phyloP scores from a whole-genome alignment of 2,113 vertebrate species.

The Semicossyphus pulcher region DNA sequence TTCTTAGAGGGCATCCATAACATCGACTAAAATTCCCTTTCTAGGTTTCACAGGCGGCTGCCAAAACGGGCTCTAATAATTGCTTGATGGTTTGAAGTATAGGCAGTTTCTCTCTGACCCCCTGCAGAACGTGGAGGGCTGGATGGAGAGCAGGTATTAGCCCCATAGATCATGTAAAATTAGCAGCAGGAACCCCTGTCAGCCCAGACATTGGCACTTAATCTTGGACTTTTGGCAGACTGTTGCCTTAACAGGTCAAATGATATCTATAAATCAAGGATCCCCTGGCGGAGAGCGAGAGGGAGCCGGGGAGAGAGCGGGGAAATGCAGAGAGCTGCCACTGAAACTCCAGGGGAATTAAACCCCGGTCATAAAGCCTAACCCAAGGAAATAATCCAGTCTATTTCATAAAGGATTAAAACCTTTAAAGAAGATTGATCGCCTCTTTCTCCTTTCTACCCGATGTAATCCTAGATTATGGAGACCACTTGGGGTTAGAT shows the following conservation, averaged over 20 bases:
- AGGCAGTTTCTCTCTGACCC: slow-evolving; percentile 62
- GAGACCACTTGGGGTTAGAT: slow-evolving; percentile 74
- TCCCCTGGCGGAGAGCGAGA: slow-evolving; percentile 66
- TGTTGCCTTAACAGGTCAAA: slow-evolving; percentile 89
- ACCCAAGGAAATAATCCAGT: slow-evolving; percentile 84
- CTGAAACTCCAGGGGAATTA: slow-evolving; percentile 77
- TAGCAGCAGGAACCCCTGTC: slow-evolving; percentile 85
- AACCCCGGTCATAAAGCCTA: slow-evolving; percentile 78
- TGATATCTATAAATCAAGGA: slow-evolving; percentile 87
- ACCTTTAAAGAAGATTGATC: slow-evolving; percentile 84
- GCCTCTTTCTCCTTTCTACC: slow-evolving; percentile 77
- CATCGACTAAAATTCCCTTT: slow-evolving; percentile 46
- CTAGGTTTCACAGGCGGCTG: slow-evolving; percentile 44
- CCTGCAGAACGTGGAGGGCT: slow-evolving; percentile 59
- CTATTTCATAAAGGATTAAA: slow-evolving; percentile 86
- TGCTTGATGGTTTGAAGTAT: slow-evolving; percentile 64
- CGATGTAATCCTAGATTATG: slow-evolving; percentile 84
- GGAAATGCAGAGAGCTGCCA: slow-evolving; percentile 51
- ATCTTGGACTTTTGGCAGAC: slow-evolving; percentile 88
- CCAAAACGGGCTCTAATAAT: slow-evolving; percentile 62
- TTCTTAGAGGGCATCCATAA: slow-evolving; percentile 53
- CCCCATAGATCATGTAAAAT: slow-evolving; percentile 87
- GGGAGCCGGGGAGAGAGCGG: slow-evolving; percentile 52
- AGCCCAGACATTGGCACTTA: slow-evolving; percentile 83
- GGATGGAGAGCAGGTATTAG: slow-evolving; percentile 82